phyloP scores from a whole-genome alignment of 2,888 invertebrate species.

The Pammene aurita region DNA sequence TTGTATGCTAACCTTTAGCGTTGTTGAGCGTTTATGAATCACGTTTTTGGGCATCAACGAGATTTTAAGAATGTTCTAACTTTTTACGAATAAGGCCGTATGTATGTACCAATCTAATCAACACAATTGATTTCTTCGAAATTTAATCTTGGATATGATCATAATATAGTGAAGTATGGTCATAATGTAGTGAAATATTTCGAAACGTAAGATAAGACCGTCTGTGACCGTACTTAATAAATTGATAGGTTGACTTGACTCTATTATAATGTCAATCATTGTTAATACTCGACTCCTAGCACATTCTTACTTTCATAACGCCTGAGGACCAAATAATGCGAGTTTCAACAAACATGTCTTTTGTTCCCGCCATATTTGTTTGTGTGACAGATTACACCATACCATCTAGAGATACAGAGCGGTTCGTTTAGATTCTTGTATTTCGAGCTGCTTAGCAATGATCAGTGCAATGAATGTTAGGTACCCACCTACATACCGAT shows the following conservation, averaged over 20 bases:
- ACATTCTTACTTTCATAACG: constrained; percentile 30
- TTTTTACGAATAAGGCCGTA: too few relatives aligned
- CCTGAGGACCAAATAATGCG: constrained; percentile 15
- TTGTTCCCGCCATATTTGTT: constrained; percentile 49
- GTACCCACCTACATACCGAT: background rate
- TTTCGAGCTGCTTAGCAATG: constrained; percentile 12
- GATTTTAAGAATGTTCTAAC: too few relatives aligned
- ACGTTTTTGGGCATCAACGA: too few relatives aligned
- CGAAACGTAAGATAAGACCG: background rate
- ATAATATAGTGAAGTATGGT: too few relatives aligned
- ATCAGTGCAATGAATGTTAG: background rate
- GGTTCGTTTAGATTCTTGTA: constrained; percentile 41
- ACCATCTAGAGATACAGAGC: constrained; percentile 21
- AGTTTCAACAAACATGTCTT: constrained; percentile 41
- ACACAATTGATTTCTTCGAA: too few relatives aligned
- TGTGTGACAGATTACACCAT: constrained; percentile 41
- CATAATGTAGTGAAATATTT: too few relatives aligned
- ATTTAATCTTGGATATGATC: too few relatives aligned
- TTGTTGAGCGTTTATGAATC: too few relatives aligned
- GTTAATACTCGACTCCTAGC: constrained; percentile 14
- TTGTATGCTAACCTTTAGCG: too few relatives aligned
- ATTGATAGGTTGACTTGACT: constrained; percentile 7
- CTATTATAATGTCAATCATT: constrained; percentile 24
- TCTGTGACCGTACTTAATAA: background rate
- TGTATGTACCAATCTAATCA: too few relatives aligned